Evolutionary conservation across 2,888 invertebrate species (phyloP).

Genomic region (Acanthoscelides obtectus): DNA sequence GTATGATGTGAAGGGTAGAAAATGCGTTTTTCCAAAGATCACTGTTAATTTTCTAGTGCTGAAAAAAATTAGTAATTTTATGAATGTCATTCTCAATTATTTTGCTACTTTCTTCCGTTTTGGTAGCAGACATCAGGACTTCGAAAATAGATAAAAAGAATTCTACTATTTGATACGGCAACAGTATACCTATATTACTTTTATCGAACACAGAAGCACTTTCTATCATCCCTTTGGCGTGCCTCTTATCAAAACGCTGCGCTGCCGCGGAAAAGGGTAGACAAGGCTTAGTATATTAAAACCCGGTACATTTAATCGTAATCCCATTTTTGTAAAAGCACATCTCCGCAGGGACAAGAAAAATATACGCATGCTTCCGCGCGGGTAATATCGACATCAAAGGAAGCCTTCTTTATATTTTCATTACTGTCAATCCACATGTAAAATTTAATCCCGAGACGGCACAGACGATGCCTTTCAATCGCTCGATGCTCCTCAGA

Average conservation of each 20-base stretch:
- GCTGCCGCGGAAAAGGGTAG: neutral
- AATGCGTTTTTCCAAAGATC: too few relatives aligned
- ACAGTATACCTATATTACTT: neutral
- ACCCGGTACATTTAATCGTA: neutral
- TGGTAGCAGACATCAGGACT: too few relatives aligned
- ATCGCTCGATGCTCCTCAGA: conserved; percentile 44
- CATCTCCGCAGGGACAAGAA: conserved; percentile 2
- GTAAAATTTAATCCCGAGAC: conserved; percentile 48
- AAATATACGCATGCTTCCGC: conserved; percentile 34
- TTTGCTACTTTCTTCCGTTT: too few relatives aligned
- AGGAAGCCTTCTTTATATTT: conserved; percentile 46
- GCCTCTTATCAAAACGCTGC: neutral
- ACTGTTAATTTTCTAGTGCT: too few relatives aligned
- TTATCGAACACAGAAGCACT: neutral
- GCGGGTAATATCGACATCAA: conserved; percentile 47
- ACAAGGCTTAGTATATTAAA: neutral
- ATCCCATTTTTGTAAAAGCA: neutral
- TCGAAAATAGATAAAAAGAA: too few relatives aligned
- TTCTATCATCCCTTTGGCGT: neutral
- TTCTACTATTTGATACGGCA: neutral
- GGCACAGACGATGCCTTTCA: conserved; percentile 35
- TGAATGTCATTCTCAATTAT: too few relatives aligned
- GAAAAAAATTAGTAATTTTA: too few relatives aligned
- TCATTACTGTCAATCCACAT: conserved; percentile 49
- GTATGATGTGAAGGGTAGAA: too few relatives aligned